Base-by-base conservation (phyloP, 2,888 invertebrate genomes). In the Empis stercorea region DNA sequence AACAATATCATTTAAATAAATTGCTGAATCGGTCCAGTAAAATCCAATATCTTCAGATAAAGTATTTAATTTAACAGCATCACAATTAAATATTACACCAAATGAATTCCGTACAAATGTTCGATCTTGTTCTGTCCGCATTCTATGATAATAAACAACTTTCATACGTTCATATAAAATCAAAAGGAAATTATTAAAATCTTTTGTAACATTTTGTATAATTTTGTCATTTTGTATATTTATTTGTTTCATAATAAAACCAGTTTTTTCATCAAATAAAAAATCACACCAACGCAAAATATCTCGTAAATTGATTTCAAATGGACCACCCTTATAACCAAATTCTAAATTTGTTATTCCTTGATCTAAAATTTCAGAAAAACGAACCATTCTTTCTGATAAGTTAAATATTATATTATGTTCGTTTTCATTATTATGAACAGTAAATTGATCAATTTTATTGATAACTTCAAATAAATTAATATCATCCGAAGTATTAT, bases 271-370 rank as follows among this genome's bases (percentile, higher is more conserved):
- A 48, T 61, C 68, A 30, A 78, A 66, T 1, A 83, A 72, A 0
- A 84, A 77, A 57, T 93, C 84, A 62, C 91, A 91, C 95, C 95
- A 97, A 55, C 97, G 79, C 49, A 85, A 80, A 55, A 99, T 75
- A 64, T 99, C 99, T 57, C 99, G 77, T 42, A 99, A 73, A 71
- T 99, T 99, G 72, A 96, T 91, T 69, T 99, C 97, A 85, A 91
- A 97, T 0, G 96, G 96, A 0, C 87, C 81, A 0, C 96, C 95
- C 60, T 73, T 77, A 55, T 80, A 78, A 0, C 86, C 94, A 77
- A 88, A 91, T 48, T 78, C 75, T 56, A 78, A 65, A 38, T 74
- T 72, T 2, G 78, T 74, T 13, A 84, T 76, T 59, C 83, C 81
- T 11, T 73, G 64, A 1, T 78, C 75, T 5, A 91, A 65, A 63